Percentiles rank a stretch among this genome's conserved stretches.
Conservation (phyloP, 2,113 vertebrate genomes). For the Campylomormyrus numenius region DNA sequence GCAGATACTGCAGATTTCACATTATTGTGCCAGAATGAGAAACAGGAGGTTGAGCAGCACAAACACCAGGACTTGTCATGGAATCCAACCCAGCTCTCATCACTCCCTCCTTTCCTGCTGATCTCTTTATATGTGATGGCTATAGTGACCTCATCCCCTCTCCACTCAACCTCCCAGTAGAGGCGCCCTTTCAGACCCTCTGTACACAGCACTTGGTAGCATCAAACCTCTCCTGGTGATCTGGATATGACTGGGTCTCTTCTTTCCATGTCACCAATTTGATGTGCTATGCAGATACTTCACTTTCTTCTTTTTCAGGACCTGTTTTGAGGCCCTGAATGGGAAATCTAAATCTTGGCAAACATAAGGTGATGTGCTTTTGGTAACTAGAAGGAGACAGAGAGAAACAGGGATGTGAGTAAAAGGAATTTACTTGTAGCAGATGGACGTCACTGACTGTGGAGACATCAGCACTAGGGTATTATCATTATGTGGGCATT, state of each 20-base stretch:
- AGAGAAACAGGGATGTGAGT: no score
- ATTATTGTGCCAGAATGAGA: not conserved
- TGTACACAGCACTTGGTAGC: not conserved
- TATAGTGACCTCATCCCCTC: rapidly evolving
- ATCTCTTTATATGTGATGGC: not conserved
- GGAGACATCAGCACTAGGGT: rapidly evolving
- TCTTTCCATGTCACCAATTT: not conserved
- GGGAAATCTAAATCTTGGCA: no score
- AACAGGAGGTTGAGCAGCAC: not conserved
- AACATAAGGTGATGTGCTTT: no score
- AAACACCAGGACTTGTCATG: not conserved
- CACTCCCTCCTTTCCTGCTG: not conserved
- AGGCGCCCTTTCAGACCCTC: not conserved
- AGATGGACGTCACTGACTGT: no score
- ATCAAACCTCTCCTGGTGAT: not conserved
- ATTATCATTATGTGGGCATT: no score
- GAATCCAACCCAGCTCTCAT: not conserved
- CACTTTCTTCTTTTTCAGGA: no score
- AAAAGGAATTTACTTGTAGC: no score
- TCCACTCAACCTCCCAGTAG: not conserved
- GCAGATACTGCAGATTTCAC: not conserved
- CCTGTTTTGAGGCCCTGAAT: no score
- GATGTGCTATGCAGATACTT: no score
- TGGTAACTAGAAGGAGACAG: no score
- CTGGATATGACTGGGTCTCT: no score